Evolutionary conservation across 2,113 vertebrate species (phyloP).

Genomic region (pig (Sus scrofa)): DNA sequence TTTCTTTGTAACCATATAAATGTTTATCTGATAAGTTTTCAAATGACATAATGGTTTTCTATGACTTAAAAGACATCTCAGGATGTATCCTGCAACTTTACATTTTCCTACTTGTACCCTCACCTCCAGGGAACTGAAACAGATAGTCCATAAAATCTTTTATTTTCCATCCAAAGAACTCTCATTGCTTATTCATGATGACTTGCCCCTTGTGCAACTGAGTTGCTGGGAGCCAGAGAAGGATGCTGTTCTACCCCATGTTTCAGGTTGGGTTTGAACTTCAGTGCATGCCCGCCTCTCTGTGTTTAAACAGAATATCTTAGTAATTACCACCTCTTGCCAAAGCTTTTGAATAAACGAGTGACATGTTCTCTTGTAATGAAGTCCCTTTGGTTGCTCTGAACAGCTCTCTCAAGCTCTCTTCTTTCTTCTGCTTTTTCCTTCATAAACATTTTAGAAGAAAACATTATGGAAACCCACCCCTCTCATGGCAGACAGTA

Average conservation of each 20-base stretch:
- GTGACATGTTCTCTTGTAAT: constrained; percentile 23
- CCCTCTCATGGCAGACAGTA: constrained; percentile 9
- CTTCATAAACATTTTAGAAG: constrained; percentile 48
- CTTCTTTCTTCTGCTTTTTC: constrained; percentile 23
- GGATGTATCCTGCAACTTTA: neutral
- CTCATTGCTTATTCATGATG: neutral
- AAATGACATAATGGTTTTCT: constrained; percentile 41
- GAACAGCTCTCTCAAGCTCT: constrained; percentile 39
- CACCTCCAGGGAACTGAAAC: neutral
- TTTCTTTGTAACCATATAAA: neutral
- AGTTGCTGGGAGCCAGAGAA: constrained; percentile 40
- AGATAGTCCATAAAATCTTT: constrained; percentile 42
- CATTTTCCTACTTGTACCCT: neutral
- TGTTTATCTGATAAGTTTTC: neutral
- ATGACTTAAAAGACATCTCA: neutral
- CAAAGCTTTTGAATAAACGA: constrained; percentile 38
- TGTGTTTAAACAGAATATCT: neutral
- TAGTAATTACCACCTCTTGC: neutral
- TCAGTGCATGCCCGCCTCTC: neutral
- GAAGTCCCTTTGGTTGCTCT: constrained; percentile 25
- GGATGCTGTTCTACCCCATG: neutral
- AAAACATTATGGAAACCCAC: constrained; percentile 55
- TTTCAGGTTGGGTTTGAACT: constrained; percentile 25
- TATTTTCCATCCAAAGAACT: constrained; percentile 30
- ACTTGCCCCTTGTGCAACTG: neutral